Evolutionary conservation across 2,797 vertebrate species (phyloP), one percentile per base, ranked within the genome.

Genomic region (Linurgus olivaceus): DNA sequence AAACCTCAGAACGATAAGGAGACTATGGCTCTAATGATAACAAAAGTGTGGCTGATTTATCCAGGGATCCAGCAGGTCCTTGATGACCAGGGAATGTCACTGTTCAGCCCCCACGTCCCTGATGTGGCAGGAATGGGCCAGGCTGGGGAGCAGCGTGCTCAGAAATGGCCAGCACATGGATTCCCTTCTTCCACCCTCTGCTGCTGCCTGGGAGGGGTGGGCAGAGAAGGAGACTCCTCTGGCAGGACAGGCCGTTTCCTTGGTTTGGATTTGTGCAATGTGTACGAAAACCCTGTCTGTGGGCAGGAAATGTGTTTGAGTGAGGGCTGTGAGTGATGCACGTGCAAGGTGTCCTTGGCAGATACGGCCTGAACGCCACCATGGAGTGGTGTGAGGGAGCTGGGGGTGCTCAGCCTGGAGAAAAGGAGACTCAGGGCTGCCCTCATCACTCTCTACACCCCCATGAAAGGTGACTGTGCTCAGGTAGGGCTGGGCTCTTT

Each of bases 281-380:
- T 48, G 74, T 23, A 6, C 48, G 82, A 67, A 40, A 48, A 13
- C 26, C 12, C 6, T 1, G 11, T 29, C 6, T 63, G 18, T 48
- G 44, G 20, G 35, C 23, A 75, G 45, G 62, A 37, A 45, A 38
- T 9, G 14, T 0, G 14, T 59, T 54, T 80, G 42, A 8, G 0
- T 7, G 70, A 67, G 58, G 5, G 11, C 15, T 6, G 33, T 0
- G 25, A 68, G 31, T 4, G 12, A 16, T 1, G n/a, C 13, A 1
- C 1, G 6, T 33, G 57, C 76, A 19, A 37, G 82, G 75, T 68
- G 77, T 42, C 71, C 17, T 2, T 4, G 5, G 78, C 51, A 76
- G 93, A 25, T 8, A 4, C 0, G 5, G 20, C 11, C 51, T 50
- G 73, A 48, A n/a, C 31, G 57, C 21, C 17, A 4, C 26, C 8